phyloP scores from a whole-genome alignment of 2,888 invertebrate species.

The Hirtodrosophila confusa region DNA sequence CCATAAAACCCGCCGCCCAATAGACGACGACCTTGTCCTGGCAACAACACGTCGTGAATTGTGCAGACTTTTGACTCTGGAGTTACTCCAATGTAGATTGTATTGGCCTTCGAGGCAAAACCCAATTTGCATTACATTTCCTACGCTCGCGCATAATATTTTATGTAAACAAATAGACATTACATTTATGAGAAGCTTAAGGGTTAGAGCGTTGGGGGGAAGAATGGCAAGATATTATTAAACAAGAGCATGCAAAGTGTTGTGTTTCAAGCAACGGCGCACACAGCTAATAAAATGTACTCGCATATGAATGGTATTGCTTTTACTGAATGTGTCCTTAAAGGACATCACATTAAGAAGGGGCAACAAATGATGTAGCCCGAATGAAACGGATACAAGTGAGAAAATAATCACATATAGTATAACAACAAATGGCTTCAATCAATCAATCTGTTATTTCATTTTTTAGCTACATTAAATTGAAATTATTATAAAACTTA shows the following conservation, averaged over 20 bases:
- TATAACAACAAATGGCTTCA: no score
- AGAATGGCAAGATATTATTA: neutral
- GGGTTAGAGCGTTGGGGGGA: neutral
- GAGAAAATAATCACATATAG: neutral
- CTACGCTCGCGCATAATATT: slow-evolving; percentile 48
- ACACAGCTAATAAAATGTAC: neutral
- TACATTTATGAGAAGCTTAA: slow-evolving; percentile 31
- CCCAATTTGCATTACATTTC: slow-evolving; percentile 76
- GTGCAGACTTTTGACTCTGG: slow-evolving; percentile 32
- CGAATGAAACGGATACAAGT: neutral
- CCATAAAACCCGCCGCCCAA: slow-evolving; percentile 66
- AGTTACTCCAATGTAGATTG: slow-evolving; percentile 33
- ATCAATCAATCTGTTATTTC: neutral
- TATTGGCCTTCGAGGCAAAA: slow-evolving; percentile 51
- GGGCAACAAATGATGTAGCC: neutral
- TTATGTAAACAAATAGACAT: slow-evolving; percentile 54
- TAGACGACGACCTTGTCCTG: slow-evolving; percentile 56
- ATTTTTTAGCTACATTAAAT: no score
- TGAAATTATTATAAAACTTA: no score
- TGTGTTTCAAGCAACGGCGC: neutral
- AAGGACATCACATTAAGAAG: neutral
- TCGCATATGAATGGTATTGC: slow-evolving; percentile 1
- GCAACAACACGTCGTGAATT: slow-evolving; percentile 27
- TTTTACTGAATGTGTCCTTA: neutral
- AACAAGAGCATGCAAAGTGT: neutral